Evolutionary conservation across 2,113 vertebrate species (phyloP), one percentile per base, ranked within the genome.

Genomic region (Pelecanus crispus): DNA sequence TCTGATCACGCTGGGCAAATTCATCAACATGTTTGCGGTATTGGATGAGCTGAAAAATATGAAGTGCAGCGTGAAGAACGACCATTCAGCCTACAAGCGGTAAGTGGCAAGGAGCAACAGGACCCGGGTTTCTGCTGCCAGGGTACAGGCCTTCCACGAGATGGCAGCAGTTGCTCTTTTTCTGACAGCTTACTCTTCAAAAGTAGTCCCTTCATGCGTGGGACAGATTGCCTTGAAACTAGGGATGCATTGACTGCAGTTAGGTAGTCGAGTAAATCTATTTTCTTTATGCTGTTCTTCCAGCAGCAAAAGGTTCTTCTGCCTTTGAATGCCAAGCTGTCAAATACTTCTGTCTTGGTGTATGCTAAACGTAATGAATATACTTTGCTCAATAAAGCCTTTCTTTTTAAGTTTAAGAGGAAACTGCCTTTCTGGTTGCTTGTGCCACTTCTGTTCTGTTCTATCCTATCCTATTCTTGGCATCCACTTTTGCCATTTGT

Each of bases 1-100:
- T 93, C 98, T 99, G 56, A 98, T 99, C 74, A 99, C 99, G 0
- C 97, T 99, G 70, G 99, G 99, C 31, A 99, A 99, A 94, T 99
- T 99, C 97, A 99, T 99, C 98, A 99, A 99, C 97, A 99, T 99
- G 99, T 99, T 99, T 49, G 99, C 99, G 0, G 99, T 99, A 71
- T 56, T 99, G 96, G 99, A 99, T 8, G 99, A 99, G 84, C 95
- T 99, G 86, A 99, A 99, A 97, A 99, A 99, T 90, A 99, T 99
- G 99, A 99, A 99, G 87, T 99, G 99, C 97, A 99, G 99, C 0
- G 99, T 99, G 67, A 99, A 99, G 97, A 99, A 99, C 0, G 99
- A 99, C 96, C 99, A 99, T 93, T 99, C 99, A 0, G 99, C 99
- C 3, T 99, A 99, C 93, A 99, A 99, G 97, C 95, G 99, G 99